A percentile compares a stretch with the other conserved stretches of the same genome.
Evolutionary conservation across 2,113 vertebrate genomes (phyloP).

Genomic region (Galeopterus variegatus): DNA sequence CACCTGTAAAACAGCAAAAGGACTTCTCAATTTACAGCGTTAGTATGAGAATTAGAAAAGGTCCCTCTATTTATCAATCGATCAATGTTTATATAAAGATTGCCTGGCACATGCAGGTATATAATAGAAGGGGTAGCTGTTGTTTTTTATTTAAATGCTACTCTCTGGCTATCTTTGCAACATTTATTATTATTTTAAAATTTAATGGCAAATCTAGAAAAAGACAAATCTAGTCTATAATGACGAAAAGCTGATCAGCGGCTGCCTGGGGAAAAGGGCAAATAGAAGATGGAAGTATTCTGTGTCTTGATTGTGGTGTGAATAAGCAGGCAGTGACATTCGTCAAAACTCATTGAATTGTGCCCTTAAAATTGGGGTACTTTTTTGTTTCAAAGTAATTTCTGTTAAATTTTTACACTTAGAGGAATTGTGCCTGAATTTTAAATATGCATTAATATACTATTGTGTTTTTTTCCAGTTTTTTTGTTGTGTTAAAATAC

Average conservation of each 20-base stretch:
- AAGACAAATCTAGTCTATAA: background rate
- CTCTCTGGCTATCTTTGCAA: background rate
- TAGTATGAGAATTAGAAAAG: background rate
- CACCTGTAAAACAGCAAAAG: background rate
- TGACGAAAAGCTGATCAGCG: background rate
- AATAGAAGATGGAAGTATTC: background rate
- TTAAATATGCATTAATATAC: slow-evolving; percentile 13
- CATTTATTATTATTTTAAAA: background rate
- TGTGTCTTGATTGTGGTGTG: too few relatives aligned
- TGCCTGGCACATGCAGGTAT: fast-evolving
- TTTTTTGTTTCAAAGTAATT: slow-evolving; percentile 8
- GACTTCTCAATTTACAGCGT: background rate
- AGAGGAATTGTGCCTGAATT: slow-evolving; percentile 37
- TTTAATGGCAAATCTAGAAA: background rate
- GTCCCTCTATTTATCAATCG: fast-evolving
- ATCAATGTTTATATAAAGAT: too few relatives aligned
- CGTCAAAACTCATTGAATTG: background rate
- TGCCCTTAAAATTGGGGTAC: background rate
- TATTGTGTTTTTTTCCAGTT: background rate
- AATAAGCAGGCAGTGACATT: background rate
- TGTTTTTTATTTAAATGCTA: background rate
- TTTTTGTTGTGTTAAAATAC: background rate
- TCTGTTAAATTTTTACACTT: slow-evolving; percentile 33
- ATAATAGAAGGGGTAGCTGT: fast-evolving
- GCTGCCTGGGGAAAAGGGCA: background rate